Percentiles rank a stretch among this genome's conserved stretches.
Conservation (phyloP, 2,888 invertebrate genomes). For the Eustalomyia histrio region DNA sequence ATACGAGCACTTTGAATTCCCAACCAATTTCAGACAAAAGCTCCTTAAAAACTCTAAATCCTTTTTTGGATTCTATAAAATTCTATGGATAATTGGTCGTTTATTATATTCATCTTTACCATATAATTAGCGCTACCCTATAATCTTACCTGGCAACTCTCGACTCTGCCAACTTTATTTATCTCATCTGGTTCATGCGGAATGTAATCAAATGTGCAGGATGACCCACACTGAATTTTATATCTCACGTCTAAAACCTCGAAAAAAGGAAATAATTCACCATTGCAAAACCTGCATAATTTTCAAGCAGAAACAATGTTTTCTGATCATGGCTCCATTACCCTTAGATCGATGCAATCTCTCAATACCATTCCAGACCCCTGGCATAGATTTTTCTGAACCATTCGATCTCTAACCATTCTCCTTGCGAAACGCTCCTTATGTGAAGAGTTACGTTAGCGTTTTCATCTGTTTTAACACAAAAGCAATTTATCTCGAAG, state of each 20-base stretch:
- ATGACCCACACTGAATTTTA: slow-evolving; percentile 39
- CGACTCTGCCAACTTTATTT: neutral
- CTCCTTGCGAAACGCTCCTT: slow-evolving; percentile 12
- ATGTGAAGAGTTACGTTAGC: slow-evolving; percentile 29
- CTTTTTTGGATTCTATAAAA: too few relatives aligned
- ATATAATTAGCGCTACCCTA: too few relatives aligned
- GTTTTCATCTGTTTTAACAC: slow-evolving; percentile 21
- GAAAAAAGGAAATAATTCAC: slow-evolving; percentile 14
- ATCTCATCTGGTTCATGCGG: slow-evolving; percentile 15
- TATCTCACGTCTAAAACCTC: slow-evolving; percentile 23
- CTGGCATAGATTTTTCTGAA: too few relatives aligned
- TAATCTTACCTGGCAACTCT: too few relatives aligned
- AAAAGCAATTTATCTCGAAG: slow-evolving; percentile 9
- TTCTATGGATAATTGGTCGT: too few relatives aligned
- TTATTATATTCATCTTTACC: too few relatives aligned
- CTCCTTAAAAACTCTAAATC: too few relatives aligned
- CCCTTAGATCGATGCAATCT: slow-evolving; percentile 33
- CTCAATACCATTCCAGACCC: slow-evolving; percentile 26
- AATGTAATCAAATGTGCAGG: slow-evolving; percentile 27
- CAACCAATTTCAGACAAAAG: too few relatives aligned
- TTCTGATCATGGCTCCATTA: slow-evolving; percentile 30
- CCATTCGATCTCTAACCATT: slow-evolving; percentile 51
- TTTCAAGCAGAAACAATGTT: too few relatives aligned
- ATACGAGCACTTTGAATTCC: too few relatives aligned
- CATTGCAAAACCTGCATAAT: slow-evolving; percentile 11